Percentiles rank a stretch among this genome's conserved stretches.
Conservation (phyloP, 2,797 vertebrate species). For the Adelosebastes latens region DNA sequence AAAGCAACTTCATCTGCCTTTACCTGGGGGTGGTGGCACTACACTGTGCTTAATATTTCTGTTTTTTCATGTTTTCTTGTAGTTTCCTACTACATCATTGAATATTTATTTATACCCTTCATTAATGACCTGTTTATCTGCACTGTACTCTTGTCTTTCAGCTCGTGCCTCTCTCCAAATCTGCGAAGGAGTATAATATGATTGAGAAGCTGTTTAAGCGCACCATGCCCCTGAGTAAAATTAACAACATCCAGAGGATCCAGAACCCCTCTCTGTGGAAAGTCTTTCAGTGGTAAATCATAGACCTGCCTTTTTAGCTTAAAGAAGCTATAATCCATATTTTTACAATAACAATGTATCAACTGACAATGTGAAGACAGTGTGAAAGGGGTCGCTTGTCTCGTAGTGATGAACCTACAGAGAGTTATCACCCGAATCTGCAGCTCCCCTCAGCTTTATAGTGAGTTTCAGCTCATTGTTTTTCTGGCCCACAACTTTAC, state of each 20-base stretch:
- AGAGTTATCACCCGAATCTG: background rate
- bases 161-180: conserved; percentile 76
- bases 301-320: background rate
- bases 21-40: background rate
- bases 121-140: background rate
- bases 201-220: conserved; percentile 82
- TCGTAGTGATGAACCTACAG: background rate
- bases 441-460: background rate
- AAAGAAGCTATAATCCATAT: background rate
- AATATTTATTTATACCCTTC: background rate
- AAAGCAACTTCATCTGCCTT: background rate
- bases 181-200: conserved; percentile 80
- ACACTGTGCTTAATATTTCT: background rate
- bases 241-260: conserved; percentile 84
- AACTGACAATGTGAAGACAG: background rate
- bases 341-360: background rate
- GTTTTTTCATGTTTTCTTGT: background rate
- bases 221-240: conserved; percentile 81
- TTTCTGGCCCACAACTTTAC: background rate
- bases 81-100: background rate
- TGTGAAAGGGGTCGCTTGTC: background rate
- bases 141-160: conserved; percentile 39
- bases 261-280: conserved; percentile 90
- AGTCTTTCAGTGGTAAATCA: conserved; percentile 87
- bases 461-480: background rate